These are phyloP conservation scores for Micronycteris hirsuta DNA, from an alignment of 2,113 vertebrate species.

Conservation along the genomic window DNA sequence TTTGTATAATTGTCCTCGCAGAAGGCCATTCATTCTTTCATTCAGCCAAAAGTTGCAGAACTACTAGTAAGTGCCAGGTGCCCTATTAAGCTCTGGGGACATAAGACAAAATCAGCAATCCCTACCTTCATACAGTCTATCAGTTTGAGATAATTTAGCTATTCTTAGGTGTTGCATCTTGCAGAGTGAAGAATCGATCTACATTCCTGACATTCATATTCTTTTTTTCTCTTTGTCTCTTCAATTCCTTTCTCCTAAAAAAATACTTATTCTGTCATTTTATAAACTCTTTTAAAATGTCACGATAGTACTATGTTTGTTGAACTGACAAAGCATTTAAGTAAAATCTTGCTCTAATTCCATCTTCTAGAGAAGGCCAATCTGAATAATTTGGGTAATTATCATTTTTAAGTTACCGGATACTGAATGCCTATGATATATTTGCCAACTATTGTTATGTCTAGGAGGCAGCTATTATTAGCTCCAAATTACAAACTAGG, in stretches of 20 bases:
- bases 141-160: not conserved
- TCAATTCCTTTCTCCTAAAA: not conserved
- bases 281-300: not conserved
- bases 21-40: not conserved
- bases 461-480: conserved; percentile 65
- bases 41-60: not conserved
- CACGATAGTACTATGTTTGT: not conserved
- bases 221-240: not conserved
- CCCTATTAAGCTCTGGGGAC: not conserved
- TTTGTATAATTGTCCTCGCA: not conserved
- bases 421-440: not conserved
- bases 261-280: not conserved
- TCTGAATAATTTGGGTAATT: conserved; percentile 31
- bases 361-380: not conserved
- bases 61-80: not conserved
- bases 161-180: not conserved
- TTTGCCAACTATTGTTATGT: conserved; percentile 46
- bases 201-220: not conserved
- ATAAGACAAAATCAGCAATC: not conserved
- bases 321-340: not conserved
- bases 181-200: not conserved
- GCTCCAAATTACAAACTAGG: conserved; percentile 56
- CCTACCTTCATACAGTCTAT: not conserved
- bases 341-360: not conserved
- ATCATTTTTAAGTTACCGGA: conserved; percentile 33